Base-by-base conservation (phyloP, 1,140 invertebrate species). In the Brachystomella parvula region DNA sequence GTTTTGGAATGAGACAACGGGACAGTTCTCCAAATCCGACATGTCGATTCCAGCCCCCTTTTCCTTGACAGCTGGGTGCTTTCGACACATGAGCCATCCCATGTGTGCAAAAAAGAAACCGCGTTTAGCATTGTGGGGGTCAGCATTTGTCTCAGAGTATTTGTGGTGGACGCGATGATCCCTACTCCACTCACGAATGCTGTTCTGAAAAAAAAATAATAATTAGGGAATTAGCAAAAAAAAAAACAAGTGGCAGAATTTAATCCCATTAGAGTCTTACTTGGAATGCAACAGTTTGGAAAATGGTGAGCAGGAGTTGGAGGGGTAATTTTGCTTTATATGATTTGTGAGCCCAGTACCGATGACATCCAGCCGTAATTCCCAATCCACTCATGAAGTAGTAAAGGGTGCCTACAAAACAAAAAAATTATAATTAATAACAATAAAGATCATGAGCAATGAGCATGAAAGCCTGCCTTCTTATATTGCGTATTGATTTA, bases 111-210 rank as follows among this genome's bases (percentile, higher is more conserved):
- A 98, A 81, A 98, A 97, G 79, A 98, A 96, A 2, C 94, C 95
- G 17, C 94, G 83, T 3, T 83, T 92, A 2, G 92, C 90, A 77
- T 97, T 96, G 75, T 98, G 94, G 0, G 95, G 94, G 80, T 98
- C 94, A 3, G 94, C 94, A 78, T 97, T 85, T 0, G 95, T 97
- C 78, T 98, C 95, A 6, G 88, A 90, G 80, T 87, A 97, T 77
- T 97, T 97, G 80, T 98, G 95, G 77, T 98, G 95, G 68, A 96
- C 90, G 71, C 95, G 83, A 79, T 98, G 95, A 78, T 97, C 94
- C 64, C 94, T 82, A 0, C 87, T 84, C 95, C 95, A 98, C 76
- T 96, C 93, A 65, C 89, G 86, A 24, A 92, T 88, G 61, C 89
- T 85, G 79, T 97, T 95, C 89, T 96, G 80, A 60, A 79, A 76